Base-by-base conservation (phyloP, 2,888 invertebrate species). In the Protonemura montana region DNA sequence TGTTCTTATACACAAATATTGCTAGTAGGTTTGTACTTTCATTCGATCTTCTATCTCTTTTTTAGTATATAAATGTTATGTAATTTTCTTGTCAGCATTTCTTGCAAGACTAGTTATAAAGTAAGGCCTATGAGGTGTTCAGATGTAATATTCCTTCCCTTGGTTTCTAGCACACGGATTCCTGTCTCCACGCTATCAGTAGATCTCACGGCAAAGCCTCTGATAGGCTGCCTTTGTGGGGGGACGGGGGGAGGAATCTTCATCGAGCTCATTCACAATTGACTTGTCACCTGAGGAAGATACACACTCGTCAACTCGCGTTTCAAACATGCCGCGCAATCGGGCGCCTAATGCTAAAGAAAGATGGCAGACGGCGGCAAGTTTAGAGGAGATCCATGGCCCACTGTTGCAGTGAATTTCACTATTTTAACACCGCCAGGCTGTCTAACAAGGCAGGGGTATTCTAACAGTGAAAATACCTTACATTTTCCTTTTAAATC, bases 231-330 rank as follows among this genome's bases (percentile, higher is more conserved):
- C 85, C 87, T 87, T 87, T 87, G 87, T 81, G 86, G 87, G 86
- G 42, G 85, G 87, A 35, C 86, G 77, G 84, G 87, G 86, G 86
- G 87, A 85, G 26, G 42, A 80, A 30, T 90, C 94, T 93, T 95
- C 95, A 92, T 94, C 94, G 92, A 94, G 95, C 93, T 94, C 94
- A 93, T 95, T 95, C 92, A 95, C 94, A 92, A 95, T 95, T 93
- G 95, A 95, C 94, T 95, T 95, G 93, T 95, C 95, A 94, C 95
- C 95, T 95, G 93, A 93, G 94, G 93, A 94, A 94, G 93, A 94
- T 93, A 94, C 90, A 88, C 83, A 86, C 85, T 76, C 86, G 26
- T 41, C 59, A 59, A 10, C 26, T 29, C 59, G 78, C 28, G 59
- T 10, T 13, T 7, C 59, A 2, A 59, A 59, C 3, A 10, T 10